phyloP scores from a whole-genome alignment of 2,797 vertebrate species.

The Melanotaenia boesemani region DNA sequence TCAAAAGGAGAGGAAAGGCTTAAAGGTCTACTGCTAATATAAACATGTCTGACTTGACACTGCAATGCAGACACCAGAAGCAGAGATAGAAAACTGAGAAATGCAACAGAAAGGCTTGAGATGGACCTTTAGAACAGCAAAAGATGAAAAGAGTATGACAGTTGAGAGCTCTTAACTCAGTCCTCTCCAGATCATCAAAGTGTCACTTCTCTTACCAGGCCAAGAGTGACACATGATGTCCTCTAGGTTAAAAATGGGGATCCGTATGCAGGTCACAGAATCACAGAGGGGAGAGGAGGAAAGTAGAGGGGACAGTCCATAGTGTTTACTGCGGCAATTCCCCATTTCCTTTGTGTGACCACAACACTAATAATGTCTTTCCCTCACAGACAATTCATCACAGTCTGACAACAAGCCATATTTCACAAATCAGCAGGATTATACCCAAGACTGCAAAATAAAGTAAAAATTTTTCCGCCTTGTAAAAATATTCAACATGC shows the following conservation, averaged over 20 bases:
- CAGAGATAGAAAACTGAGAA: conserved; percentile 26
- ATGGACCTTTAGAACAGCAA: conserved; percentile 43
- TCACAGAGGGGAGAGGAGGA: conserved; percentile 43
- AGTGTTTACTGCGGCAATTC: conserved; percentile 68
- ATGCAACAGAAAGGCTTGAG: conserved; percentile 39
- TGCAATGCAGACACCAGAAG: conserved; percentile 71
- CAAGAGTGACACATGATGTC: conserved; percentile 66
- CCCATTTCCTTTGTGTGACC: conserved; percentile 62
- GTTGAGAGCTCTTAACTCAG: conserved; percentile 60
- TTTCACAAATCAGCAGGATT: conserved; percentile 24
- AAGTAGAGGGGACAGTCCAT: conserved; percentile 58
- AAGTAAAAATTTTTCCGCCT: conserved; percentile 27
- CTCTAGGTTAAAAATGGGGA: conserved; percentile 73
- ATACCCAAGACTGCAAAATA: not conserved
- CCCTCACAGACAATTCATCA: conserved; percentile 54
- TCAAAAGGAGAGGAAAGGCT: conserved; percentile 34
- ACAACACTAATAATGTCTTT: conserved; percentile 63
- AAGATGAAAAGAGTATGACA: conserved; percentile 53
- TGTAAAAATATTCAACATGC: not conserved
- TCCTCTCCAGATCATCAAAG: conserved; percentile 70
- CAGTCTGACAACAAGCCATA: conserved; percentile 39
- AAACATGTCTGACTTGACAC: conserved; percentile 57
- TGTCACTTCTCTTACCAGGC: conserved; percentile 62
- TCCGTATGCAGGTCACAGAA: conserved; percentile 82
- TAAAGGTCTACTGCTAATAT: conserved; percentile 53